phyloP scores from a whole-genome alignment of 2,797 vertebrate genomes.

The Pangasius macronema region DNA sequence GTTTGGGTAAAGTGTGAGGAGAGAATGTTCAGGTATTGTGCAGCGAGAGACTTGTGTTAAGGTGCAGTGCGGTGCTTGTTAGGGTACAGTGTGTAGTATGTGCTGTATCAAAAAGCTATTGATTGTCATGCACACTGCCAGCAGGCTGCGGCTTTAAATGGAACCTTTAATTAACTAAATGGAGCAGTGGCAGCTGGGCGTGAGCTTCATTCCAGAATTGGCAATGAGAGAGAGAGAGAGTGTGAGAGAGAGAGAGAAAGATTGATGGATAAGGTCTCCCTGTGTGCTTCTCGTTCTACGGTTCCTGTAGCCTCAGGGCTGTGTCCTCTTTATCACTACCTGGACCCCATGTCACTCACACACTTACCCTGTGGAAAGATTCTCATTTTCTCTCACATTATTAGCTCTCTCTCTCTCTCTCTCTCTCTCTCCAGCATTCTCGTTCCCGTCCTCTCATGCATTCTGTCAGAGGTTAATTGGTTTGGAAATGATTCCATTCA shows the following conservation, averaged over 20 bases:
- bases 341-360: conserved; percentile 47
- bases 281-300: conserved; percentile 25
- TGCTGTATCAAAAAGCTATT: conserved; percentile 62
- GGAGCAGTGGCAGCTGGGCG: conserved; percentile 76
- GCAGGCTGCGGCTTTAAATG: conserved; percentile 77
- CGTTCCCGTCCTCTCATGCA: conserved; percentile 80
- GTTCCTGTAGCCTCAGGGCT: conserved; percentile 27
- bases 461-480: conserved; percentile 87
- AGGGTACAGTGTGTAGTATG: conserved; percentile 7
- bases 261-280: conserved; percentile 23
- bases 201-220: conserved; percentile 63
- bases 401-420: conserved; percentile 26
- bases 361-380: conserved; percentile 48
- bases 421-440: conserved; percentile 63
- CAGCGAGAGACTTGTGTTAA: neutral
- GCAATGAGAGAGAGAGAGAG: conserved; percentile 56
- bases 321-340: conserved; percentile 45
- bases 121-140: conserved; percentile 78
- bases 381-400: conserved; percentile 42
- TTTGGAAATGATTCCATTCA: conserved; percentile 87
- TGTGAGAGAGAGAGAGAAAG: conserved; percentile 26
- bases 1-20: neutral
- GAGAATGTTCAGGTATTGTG: neutral
- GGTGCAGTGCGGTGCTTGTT: neutral
- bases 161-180: conserved; percentile 88